Evolutionary conservation across 2,888 invertebrate genomes (phyloP), one percentile per base, ranked within the genome.

Genomic region (Calliopum simillimum): DNA sequence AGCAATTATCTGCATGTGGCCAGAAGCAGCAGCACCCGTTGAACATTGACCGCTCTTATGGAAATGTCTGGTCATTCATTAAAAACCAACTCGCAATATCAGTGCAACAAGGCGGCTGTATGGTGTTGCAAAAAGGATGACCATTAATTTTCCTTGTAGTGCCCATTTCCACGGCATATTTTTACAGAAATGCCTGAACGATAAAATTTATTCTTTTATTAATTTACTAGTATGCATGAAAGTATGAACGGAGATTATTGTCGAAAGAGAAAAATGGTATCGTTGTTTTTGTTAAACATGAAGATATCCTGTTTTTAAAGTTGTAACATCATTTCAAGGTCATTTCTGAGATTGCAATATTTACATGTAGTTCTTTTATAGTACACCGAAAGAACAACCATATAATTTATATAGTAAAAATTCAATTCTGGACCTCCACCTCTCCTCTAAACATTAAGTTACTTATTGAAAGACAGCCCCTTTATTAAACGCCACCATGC

Each of bases 1-100:
- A 83, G 84, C 83, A 83, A 83, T 83, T 83, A 83, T 83, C 83
- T 82, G 79, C 84, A 83, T 83, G 83, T 79, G 84, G 84, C 82
- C 81, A 81, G 72, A 68, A 68, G 72, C 64, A 63, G 51, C 56
- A 47, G 53, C 53, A 25, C 16, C 43, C 33, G n/a, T 14, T 56
- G n/a, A n/a, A n/a, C n/a, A n/a, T n/a, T n/a, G 23, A 13, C 14
- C 25, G 23, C 23, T 56, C 49, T 19, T 12, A 23, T 12, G n/a
- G 13, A 16, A 41, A n/a, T 47, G 44, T 41, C 19, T 46, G 46
- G 61, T 19, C 61, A 46, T 53, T 33, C 53, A 41, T 53, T 53
- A 63, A 33, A 58, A 16, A 13, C 14, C 8, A 13, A 63, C 5
- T 12, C n/a, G 19, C 23, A 49, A 12, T n/a, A 23, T 14, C 6